Base-by-base conservation (phyloP, 2,113 vertebrate genomes). In the Sander vitreus region DNA sequence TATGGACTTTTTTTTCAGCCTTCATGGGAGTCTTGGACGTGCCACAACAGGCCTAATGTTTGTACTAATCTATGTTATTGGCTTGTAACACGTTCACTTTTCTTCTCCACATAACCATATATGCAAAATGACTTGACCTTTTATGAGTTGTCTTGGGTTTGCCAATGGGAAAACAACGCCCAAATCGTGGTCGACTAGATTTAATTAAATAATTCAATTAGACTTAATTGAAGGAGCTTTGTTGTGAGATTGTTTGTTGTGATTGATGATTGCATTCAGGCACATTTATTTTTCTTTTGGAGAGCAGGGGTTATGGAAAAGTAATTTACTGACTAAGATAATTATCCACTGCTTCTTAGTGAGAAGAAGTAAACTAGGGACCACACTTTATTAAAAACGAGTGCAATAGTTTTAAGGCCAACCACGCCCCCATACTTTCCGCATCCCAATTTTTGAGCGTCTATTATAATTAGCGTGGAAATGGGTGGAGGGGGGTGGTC, bases 401-500 rank as follows among this genome's bases (percentile, higher is more conserved):
- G 57, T 48, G 43, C 53, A 55, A 14, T 67, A 27, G 72, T 58
- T 77, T 39, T 63, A 25, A 33, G 27, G 7, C 30, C 14, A 55
- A 53, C 51, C 65, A 77, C 80, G 64, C 79, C 78, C 43, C 75
- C 48, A 16, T 47, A 59, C 63, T 66, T 65, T 59, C 53, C 33
- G 11, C 16, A 57, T 47, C 33, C 45, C 43, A 36, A 10, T 30
- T 19, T 63, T 73, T 67, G 78, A 89, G 91, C 91, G 90, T 90
- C 88, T 93, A 90, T 92, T 93, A 91, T 91, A 95, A 95, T 94
- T 88, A 78, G 86, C 76, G 83, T 86, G 76, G 75, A 87, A 80
- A 66, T 83, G 53, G 60, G 62, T 72, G 59, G 11, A 10, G 12
- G 12, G 53, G 58, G 53, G 78, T 91, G 94, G 95, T 69, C 73